Percentiles rank a stretch among this genome's conserved stretches.
phyloP scores from a whole-genome alignment of 1,140 invertebrate genomes.

The Portunus trituberculatus region DNA sequence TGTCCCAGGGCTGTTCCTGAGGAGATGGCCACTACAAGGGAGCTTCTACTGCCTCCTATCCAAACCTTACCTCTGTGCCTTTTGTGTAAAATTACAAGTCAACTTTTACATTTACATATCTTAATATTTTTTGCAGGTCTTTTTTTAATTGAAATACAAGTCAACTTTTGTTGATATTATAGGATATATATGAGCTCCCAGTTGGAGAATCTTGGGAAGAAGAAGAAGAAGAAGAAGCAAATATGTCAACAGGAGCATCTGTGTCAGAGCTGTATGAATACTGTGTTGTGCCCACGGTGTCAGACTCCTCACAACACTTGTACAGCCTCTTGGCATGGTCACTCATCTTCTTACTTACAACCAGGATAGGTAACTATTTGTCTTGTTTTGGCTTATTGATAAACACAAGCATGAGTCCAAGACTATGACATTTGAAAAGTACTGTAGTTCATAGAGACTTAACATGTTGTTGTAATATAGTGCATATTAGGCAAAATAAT shows the following conservation, averaged over 20 bases:
- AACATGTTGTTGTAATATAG: too few relatives aligned
- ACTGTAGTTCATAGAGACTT: too few relatives aligned
- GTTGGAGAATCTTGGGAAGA: slow-evolving; percentile 51
- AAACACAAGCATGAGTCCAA: too few relatives aligned
- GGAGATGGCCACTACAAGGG: too few relatives aligned
- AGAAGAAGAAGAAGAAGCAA: slow-evolving; percentile 42
- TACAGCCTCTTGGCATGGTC: slow-evolving; percentile 62
- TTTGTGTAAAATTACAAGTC: too few relatives aligned
- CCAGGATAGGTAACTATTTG: slow-evolving; percentile 60
- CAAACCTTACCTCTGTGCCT: too few relatives aligned
- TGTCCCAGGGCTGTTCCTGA: too few relatives aligned
- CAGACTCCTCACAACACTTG: slow-evolving; percentile 53
- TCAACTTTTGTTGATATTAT: not conserved
- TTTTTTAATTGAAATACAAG: not conserved
- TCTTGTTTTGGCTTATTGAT: not conserved
- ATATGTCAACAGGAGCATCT: not conserved
- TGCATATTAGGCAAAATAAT: too few relatives aligned
- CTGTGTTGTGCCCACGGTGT: slow-evolving; percentile 63
- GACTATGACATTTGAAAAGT: too few relatives aligned
- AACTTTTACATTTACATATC: not conserved
- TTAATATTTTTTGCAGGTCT: not conserved
- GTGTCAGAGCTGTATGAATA: slow-evolving; percentile 67
- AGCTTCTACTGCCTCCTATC: too few relatives aligned
- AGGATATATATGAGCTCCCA: slow-evolving; percentile 65
- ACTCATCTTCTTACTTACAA: slow-evolving; percentile 37